Conservation (phyloP, 2,113 vertebrate species). For the Albula glossodonta region DNA sequence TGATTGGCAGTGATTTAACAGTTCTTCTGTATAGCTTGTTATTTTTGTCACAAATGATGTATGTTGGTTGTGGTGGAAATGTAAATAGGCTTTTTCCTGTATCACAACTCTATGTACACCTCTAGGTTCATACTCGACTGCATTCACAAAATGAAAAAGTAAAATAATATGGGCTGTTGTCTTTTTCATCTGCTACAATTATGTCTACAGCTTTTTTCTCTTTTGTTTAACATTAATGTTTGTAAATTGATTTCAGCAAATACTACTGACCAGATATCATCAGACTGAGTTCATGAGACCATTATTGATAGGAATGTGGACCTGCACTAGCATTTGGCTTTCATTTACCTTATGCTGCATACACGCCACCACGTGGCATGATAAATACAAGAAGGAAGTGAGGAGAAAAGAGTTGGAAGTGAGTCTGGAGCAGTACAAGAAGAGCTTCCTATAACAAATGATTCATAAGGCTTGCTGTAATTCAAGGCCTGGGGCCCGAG, state of each 20-base stretch:
- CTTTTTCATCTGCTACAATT: constrained; percentile 30
- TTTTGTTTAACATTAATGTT: constrained; percentile 39
- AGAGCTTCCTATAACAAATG: constrained; percentile 43
- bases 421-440: background rate
- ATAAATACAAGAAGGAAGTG: constrained; percentile 39
- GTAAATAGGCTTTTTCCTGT: constrained; percentile 79
- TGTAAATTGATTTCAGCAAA: constrained; percentile 61
- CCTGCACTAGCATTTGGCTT: constrained; percentile 49
- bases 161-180: constrained; percentile 44
- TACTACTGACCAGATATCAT: constrained; percentile 52
- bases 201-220: constrained; percentile 32
- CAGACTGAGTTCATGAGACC: constrained; percentile 41
- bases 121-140: constrained; percentile 59
- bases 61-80: constrained; percentile 78
- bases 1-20: constrained; percentile 86
- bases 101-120: constrained; percentile 74
- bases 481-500: constrained; percentile 31
- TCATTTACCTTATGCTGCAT: constrained; percentile 44
- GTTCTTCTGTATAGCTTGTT: constrained; percentile 75
- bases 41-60: constrained; percentile 82
- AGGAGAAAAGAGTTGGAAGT: background rate
- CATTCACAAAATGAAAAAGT: background rate
- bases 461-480: constrained; percentile 43
- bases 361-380: constrained; percentile 40
- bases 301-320: background rate